These are phyloP conservation scores for Pogoniulus pusillus DNA, from an alignment of 2,797 vertebrate species.

Conservation along the genomic window DNA sequence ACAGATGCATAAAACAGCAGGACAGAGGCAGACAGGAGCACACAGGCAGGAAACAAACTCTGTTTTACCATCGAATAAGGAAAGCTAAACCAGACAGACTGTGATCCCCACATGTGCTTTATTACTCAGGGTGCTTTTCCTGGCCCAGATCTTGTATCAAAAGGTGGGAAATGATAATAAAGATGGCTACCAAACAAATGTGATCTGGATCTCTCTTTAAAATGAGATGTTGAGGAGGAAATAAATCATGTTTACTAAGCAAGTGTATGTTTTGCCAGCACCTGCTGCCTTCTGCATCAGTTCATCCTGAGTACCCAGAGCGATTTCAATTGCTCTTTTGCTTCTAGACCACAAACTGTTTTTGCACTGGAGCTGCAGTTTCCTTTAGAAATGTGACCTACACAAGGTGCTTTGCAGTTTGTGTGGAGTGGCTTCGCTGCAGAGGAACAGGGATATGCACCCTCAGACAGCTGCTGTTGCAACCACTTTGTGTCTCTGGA, in stretches of 20 bases:
- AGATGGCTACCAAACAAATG: neutral
- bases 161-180: neutral
- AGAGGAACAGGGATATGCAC: neutral
- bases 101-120: neutral
- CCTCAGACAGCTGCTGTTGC: neutral
- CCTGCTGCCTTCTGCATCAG: neutral
- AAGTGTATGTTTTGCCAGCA: neutral
- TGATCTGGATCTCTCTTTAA: neutral
- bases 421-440: neutral
- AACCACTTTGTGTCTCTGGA: neutral
- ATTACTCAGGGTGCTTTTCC: neutral
- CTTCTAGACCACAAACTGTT: neutral
- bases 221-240: neutral
- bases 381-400: neutral
- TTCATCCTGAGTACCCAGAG: fast-evolving
- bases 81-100: neutral
- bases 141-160: neutral
- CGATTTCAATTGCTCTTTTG: neutral
- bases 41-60: slow-evolving; percentile 5
- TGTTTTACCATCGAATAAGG: neutral
- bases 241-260: neutral
- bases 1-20: neutral
- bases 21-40: neutral
- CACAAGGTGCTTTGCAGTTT: neutral
- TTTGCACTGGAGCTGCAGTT: neutral